Evolutionary conservation across 2,113 vertebrate genomes (phyloP), one percentile per base, ranked within the genome.

Genomic region (Ammodytes marinus): DNA sequence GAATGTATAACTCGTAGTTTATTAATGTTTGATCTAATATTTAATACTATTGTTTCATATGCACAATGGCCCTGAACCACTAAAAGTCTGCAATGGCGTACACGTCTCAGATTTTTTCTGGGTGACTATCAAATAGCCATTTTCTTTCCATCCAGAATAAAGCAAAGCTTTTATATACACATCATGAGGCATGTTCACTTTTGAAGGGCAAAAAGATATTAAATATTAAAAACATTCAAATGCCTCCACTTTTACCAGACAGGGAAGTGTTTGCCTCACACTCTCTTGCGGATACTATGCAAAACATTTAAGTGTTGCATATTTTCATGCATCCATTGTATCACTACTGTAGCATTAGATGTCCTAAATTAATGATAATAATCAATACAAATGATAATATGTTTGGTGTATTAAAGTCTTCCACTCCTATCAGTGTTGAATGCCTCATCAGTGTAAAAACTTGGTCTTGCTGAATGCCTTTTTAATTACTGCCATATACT

Each of bases 201-300:
- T 17, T 15, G 50, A 64, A 61, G 67, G 76, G 9, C 15, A 57
- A 49, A 72, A n/a, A n/a, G 12, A 3, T 35, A 53, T 5, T 5
- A 69, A 46, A 74, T 14, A 60, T n/a, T 8, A 39, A 49, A 50
- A 49, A 64, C 14, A 57, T 55, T 64, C 11, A 57, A 46, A 57
- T 10, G 6, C 14, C 57, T 39, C 14, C 19, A 43, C 17, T 53
- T 66, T 47, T 12, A 46, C 7, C 6, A 39, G 46, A 17, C 47
- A n/a, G 11, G 11, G 39, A 71, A 7, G 14, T 12, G 9, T 42
- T 13, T 8, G 27, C 15, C 14, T 63, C 11, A 39, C 27, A n/a
- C 6, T 8, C 27, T 15, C 45, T 7, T 47, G 3, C 19, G 10
- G 1, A 46, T n/a, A 47, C 63, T 1, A 39, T 17, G 5, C 43